Evolutionary conservation across 1,140 invertebrate species (phyloP), one percentile per base, ranked within the genome.

Genomic region (Bombus confusus): DNA sequence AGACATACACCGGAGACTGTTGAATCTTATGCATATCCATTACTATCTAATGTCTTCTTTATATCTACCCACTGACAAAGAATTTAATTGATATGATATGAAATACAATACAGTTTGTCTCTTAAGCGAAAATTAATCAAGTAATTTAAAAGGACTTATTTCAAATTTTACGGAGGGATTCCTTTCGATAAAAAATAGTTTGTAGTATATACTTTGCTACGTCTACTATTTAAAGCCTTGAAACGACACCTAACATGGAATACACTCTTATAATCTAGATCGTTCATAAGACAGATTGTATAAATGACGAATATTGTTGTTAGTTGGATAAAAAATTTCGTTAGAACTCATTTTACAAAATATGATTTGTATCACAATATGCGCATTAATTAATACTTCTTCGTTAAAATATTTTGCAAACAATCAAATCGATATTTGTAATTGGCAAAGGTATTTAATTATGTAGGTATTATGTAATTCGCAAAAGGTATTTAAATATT

Each of bases 181-280:
- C 62, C n/a, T 66, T 68, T 71, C 52, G 57, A 72, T 79, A 75
- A 75, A 85, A 85, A 85, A 85, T 85, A 80, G n/a, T 85, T 74
- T 22, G 52, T 59, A 52, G 73, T 85, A 43, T 80, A 73, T 85
- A 84, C 74, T 47, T 84, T 59, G 47, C 66, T 84, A 79, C 8
- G 57, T 39, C n/a, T 66, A 81, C 47, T 74, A 31, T 41, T 85
- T 85, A 80, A 85, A 85, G 78, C 83, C 78, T 71, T 80, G 78
- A 85, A 85, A 81, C 69, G 68, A 74, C 81, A 75, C 71, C 47
- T 52, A 52, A 22, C 83, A 85, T 68, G 74, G 68, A 77, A 69
- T 78, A 52, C 18, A 69, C 71, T 31, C 41, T 78, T 83, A 78
- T 28, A 31, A 34, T 77, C 74, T 71, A 83, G 37, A 34, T 78